phyloP scores from a whole-genome alignment of 1,140 invertebrate species.

The Uloborus diversus region DNA sequence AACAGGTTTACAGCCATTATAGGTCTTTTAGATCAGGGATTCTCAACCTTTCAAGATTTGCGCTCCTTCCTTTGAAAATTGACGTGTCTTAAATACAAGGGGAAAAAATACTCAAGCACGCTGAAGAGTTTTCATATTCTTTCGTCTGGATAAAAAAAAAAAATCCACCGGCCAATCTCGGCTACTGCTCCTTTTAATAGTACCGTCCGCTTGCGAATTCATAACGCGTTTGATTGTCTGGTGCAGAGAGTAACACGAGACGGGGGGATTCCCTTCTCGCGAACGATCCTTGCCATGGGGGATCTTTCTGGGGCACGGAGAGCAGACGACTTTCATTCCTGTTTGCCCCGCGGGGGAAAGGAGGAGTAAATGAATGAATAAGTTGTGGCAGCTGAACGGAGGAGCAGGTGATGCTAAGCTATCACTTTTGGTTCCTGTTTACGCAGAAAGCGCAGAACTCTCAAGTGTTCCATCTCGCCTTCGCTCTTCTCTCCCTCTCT shows the following conservation, averaged over 20 bases:
- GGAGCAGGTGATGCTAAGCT: neutral
- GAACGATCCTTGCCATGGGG: neutral
- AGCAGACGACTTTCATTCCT: neutral
- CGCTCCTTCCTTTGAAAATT: too few species aligned
- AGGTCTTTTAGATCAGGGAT: too few species aligned
- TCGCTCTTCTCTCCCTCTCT: too few species aligned
- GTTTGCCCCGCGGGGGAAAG: neutral
- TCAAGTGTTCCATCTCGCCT: neutral
- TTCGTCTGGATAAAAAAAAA: too few species aligned
- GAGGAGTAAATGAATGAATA: neutral
- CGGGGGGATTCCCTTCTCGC: neutral
- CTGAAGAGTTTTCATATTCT: too few species aligned
- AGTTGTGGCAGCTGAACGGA: neutral
- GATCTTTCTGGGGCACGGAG: too few species aligned
- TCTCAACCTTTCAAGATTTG: too few species aligned
- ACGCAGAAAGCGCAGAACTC: neutral
- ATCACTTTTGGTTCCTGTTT: slow-evolving; percentile 26
- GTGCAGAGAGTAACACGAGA: neutral
- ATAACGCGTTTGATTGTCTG: neutral
- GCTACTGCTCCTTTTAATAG: neutral
- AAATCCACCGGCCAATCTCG: neutral
- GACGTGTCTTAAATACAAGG: too few species aligned
- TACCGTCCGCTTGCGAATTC: neutral
- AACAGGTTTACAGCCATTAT: too few species aligned
- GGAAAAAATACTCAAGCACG: too few species aligned